These are phyloP conservation scores for Hypena proboscidalis DNA, from an alignment of 2,888 invertebrate species.

Conservation along the genomic window DNA sequence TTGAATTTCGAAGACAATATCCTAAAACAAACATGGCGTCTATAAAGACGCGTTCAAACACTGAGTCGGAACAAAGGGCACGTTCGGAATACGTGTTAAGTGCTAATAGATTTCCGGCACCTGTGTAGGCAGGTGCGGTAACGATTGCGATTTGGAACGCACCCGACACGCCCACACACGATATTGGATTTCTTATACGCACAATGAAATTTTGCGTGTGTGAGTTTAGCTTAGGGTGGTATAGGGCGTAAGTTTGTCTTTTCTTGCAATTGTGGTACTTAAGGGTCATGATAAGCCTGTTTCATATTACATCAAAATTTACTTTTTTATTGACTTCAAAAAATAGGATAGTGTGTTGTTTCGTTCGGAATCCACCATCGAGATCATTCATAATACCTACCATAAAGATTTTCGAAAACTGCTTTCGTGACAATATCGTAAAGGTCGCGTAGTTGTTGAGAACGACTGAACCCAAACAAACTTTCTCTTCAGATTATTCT, in stretches of 20 bases:
- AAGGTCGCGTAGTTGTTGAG: slow-evolving; percentile 14
- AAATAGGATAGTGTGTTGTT: not conserved
- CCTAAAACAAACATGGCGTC: slow-evolving; percentile 36
- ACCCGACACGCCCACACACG: slow-evolving; percentile 48
- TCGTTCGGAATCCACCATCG: not conserved
- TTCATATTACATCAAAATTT: no score
- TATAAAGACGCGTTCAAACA: slow-evolving; percentile 44
- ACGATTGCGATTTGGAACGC: slow-evolving; percentile 52
- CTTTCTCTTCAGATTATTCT: slow-evolving; percentile 30
- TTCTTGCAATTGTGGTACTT: no score
- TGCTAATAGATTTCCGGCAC: slow-evolving; percentile 75
- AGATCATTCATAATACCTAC: no score
- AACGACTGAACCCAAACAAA: slow-evolving; percentile 15
- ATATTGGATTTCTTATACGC: slow-evolving; percentile 50
- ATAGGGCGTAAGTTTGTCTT: no score
- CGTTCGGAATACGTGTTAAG: slow-evolving; percentile 49
- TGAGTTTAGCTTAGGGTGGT: not conserved
- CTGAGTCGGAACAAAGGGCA: slow-evolving; percentile 48
- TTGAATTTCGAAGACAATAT: slow-evolving; percentile 38
- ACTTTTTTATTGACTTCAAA: not conserved
- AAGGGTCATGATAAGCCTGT: no score
- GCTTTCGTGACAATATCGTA: slow-evolving; percentile 31
- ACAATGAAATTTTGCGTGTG: slow-evolving; percentile 13
- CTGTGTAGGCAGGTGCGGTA: slow-evolving; percentile 71
- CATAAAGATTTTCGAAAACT: not conserved